A percentile compares a stretch with the other conserved stretches of the same genome.
Conservation (phyloP, 1,140 invertebrate species). For the Notospermus geniculatus region DNA sequence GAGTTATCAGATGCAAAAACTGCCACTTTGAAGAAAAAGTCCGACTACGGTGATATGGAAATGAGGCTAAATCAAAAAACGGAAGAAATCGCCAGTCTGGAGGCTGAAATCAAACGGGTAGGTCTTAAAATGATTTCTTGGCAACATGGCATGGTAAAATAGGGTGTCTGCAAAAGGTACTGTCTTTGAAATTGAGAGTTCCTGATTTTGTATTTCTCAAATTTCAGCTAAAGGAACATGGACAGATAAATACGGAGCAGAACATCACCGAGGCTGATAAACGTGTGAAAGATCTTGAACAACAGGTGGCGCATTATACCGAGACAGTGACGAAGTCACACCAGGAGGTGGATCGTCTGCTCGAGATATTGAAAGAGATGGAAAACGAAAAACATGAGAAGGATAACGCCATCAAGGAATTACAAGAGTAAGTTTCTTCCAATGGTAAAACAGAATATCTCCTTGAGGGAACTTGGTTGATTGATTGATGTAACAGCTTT, state of each 20-base stretch:
- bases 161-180: too few relatives aligned
- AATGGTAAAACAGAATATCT: too few relatives aligned
- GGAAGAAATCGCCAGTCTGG: constrained; percentile 34
- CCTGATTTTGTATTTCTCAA: too few relatives aligned
- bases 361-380: constrained; percentile 89
- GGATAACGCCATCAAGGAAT: constrained; percentile 90
- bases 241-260: neutral
- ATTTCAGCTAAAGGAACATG: too few relatives aligned
- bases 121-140: too few relatives aligned
- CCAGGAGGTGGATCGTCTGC: constrained; percentile 82
- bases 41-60: constrained; percentile 43
- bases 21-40: constrained; percentile 42
- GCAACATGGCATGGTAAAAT: too few relatives aligned
- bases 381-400: constrained; percentile 94
- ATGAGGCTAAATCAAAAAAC: constrained; percentile 34
- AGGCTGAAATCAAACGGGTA: constrained; percentile 55
- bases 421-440: constrained; percentile 80
- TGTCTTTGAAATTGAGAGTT: too few relatives aligned
- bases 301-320: constrained; percentile 3
- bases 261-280: constrained; percentile 1
- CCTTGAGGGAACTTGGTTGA: too few relatives aligned
- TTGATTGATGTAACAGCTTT: too few relatives aligned
- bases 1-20: constrained; percentile 44
- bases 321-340: constrained; percentile 70
- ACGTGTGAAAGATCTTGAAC: constrained; percentile 4